Evolutionary conservation across 2,797 vertebrate species (phyloP).

Genomic region (Pampus argenteus): DNA sequence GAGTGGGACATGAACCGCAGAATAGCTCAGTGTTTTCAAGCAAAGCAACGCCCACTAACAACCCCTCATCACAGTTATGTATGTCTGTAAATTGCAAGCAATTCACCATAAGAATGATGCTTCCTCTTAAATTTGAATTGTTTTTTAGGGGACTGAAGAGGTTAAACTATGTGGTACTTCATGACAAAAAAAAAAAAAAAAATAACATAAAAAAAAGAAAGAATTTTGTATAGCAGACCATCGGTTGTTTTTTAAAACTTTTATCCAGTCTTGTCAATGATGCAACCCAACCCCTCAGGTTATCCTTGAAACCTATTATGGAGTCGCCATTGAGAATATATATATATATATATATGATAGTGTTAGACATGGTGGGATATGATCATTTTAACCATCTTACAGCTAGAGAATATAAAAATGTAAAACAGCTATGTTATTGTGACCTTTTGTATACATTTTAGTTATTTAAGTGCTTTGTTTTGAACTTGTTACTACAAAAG

Average conservation of each 20-base stretch:
- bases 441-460: not conserved
- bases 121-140: no score
- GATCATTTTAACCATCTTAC: not conserved
- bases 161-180: no score
- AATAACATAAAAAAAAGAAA: not conserved
- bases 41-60: not conserved
- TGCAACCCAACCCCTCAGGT: not conserved
- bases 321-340: slow-evolving; percentile 6
- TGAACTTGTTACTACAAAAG: slow-evolving; percentile 15
- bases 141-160: not conserved
- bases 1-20: slow-evolving; percentile 1
- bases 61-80: not conserved
- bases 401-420: not conserved
- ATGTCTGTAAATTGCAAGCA: no score
- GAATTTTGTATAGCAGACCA: not conserved
- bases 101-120: no score
- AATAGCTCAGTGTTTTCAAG: not conserved
- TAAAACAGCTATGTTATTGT: not conserved
- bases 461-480: slow-evolving; percentile 4
- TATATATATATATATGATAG: not conserved
- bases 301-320: no score
- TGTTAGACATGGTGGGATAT: not conserved
- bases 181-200: not conserved
- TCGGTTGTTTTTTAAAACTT: no score
- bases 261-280: no score